Evolutionary conservation across 2,113 vertebrate species (phyloP), one percentile per base, ranked within the genome.

Genomic region (Cynopterus brachyotis): DNA sequence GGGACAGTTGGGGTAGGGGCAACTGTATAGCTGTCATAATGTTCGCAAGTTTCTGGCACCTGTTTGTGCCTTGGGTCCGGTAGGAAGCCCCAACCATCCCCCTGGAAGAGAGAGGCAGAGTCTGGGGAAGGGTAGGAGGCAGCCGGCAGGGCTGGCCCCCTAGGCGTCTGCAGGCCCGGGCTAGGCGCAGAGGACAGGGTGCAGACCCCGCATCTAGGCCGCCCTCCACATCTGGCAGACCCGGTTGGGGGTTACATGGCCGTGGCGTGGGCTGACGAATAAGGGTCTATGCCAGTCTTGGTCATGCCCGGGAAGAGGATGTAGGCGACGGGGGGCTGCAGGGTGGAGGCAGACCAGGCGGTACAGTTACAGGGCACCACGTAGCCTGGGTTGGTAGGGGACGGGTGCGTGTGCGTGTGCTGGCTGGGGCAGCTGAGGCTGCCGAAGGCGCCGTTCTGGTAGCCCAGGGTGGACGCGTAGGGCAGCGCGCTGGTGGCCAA

Each of bases 301-400:
- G 99, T 99, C 99, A 99, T 99, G 98, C 99, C 99, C 70, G 99
- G 99, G 98, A 99, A 99, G 98, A 99, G 99, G 99, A 99, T 99
- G 99, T 99, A 99, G 99, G 99, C 99, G 98, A 99, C 99, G 22
- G 99, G 99, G 98, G 99, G 99, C 98, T 99, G 99, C 99, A 99
- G 99, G 99, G 99, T 99, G 93, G 99, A 99, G 95, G 99, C 96
- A 81, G 99, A 99, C 99, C 99, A 99, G 98, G 99, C 99, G 24
- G 99, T 99, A 99, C 99, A 99, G 99, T 99, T 99, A 99, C 99
- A 99, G 86, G 99, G 99, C 98, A 99, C 99, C 91, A 99, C 99
- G 96, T 99, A 99, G 97, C 99, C 99, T 62, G 99, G 99, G 99
- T 99, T 99, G 95, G 99, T 99, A 91, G 99, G 99, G 98, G 99